These are phyloP conservation scores for Muscidifurax raptorellus DNA, from an alignment of 1,140 invertebrate species.

Conservation along the genomic window DNA sequence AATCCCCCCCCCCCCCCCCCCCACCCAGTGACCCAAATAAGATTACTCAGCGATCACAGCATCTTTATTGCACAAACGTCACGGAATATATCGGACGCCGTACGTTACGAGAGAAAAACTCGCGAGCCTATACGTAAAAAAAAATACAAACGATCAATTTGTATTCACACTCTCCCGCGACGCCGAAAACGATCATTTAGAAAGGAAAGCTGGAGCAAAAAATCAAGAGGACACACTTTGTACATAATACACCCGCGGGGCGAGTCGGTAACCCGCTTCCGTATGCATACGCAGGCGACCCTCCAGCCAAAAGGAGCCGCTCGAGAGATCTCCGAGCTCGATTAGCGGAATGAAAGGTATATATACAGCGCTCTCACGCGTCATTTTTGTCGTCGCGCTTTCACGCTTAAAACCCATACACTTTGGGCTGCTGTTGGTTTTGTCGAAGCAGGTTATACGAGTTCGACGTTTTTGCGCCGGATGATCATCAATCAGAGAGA, in stretches of 20 bases:
- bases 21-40: background rate
- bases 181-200: background rate
- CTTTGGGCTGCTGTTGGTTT: conserved; percentile 8
- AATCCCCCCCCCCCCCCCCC: no score
- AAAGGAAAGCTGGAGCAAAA: background rate
- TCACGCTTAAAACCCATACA: background rate
- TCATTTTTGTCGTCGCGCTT: conserved; percentile 10
- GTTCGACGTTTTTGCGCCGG: background rate
- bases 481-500: conserved; percentile 37
- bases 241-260: background rate
- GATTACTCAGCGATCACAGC: no score
- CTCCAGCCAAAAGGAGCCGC: background rate
- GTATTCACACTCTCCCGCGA: background rate
- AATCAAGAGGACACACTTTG: background rate
- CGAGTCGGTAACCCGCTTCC: background rate
- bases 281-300: no score
- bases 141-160: conserved; percentile 1
- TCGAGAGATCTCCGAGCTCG: background rate
- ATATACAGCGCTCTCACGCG: background rate
- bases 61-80: no score
- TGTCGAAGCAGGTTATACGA: background rate
- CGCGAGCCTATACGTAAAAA: no score
- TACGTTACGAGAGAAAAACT: no score
- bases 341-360: background rate
- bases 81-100: background rate